These are phyloP conservation scores for Syngnathus floridae DNA, from an alignment of 2,113 vertebrate species.

Conservation along the genomic window DNA sequence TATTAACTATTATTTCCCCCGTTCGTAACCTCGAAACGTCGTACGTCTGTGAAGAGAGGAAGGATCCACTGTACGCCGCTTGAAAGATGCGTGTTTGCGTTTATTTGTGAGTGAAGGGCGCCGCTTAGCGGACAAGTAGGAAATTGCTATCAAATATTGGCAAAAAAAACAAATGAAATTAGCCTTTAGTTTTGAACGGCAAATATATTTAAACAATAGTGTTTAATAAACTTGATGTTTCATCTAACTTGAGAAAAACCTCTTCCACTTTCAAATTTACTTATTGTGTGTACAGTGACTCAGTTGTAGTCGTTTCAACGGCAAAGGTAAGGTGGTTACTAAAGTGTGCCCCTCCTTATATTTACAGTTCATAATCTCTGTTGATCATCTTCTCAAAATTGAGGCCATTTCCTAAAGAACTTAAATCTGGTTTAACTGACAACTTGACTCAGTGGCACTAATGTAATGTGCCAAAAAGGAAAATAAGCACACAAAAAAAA, in stretches of 20 bases:
- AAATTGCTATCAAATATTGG: neutral
- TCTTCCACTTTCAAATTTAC: no score
- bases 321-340: no score
- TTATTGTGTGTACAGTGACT: no score
- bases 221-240: no score
- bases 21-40: neutral
- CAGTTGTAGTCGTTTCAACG: no score
- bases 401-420: neutral
- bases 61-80: neutral
- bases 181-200: no score
- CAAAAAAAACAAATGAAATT: no score
- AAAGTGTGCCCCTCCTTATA: neutral
- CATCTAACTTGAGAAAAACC: no score
- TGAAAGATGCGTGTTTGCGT: neutral
- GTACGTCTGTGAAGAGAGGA: neutral
- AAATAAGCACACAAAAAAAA: neutral
- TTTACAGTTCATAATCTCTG: neutral
- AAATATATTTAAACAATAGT: no score
- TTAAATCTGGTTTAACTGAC: neutral
- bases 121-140: conserved; percentile 27
- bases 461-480: neutral
- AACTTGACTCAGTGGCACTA: neutral
- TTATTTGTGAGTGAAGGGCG: neutral
- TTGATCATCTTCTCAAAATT: neutral
- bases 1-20: neutral